Base-by-base conservation (phyloP, 2,888 invertebrate genomes). In the Drosophila mulleri region DNA sequence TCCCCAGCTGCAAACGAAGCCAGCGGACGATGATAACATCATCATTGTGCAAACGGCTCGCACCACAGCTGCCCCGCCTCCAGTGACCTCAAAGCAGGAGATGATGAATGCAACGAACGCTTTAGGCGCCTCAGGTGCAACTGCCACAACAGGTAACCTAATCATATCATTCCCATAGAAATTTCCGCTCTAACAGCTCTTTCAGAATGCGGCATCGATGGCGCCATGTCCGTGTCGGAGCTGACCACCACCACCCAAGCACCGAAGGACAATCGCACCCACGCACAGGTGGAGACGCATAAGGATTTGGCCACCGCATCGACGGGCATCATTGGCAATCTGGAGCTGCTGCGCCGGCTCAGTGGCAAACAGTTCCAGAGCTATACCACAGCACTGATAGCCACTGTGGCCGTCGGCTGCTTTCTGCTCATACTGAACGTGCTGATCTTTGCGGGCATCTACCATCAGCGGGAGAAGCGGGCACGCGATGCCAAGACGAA, bases 391-490 rank as follows among this genome's bases (percentile, higher is more conserved):
- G 98, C 98, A 0, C 93, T 98, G 20, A 96, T 97, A 9, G 97
- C 98, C 35, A 98, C 98, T 0, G 97, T 97, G 74, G 97, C 96
- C 1, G 97, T 97, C 11, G 97, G 97, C 1, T 97, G 97, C 87
- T 97, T 97, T 80, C 94, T 97, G 9, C 94, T 97, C 11, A 94
- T 97, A 35, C 94, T 97, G 32, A 97, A 97, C 90, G 95, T 97
- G 14, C 94, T 97, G 29, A 98, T 98, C 81, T 98, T 98, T 88
- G 97, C 97, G 50, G 97, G 97, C 2, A 97, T 97, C 72, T 97
- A 97, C 90, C 97, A 97, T 88, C 97, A 97, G 92, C 94, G 97
- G 1, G 97, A 97, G 82, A 88, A 94, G 83, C 91, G 94, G 58
- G 94, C 94, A 75, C 94, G 94, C 56, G 95, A 95, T 72, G 95